Conservation (phyloP, 2,797 vertebrate species). For the Cichlasoma orientale region DNA sequence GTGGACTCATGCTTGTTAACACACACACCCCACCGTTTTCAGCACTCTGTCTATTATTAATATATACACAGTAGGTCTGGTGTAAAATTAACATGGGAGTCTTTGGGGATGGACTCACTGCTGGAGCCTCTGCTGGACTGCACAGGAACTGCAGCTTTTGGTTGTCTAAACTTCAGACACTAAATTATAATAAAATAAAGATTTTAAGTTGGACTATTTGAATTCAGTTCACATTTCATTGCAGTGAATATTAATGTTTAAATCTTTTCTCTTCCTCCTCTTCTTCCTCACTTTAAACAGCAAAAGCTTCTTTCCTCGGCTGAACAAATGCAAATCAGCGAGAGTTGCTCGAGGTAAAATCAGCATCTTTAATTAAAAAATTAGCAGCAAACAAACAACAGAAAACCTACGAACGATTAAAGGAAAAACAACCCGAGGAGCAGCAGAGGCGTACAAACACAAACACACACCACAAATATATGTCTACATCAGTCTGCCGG, state of each 20-base stretch:
- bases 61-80: no score
- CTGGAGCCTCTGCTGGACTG: not conserved
- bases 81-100: not conserved
- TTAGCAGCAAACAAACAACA: slow-evolving; percentile 81
- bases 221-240: not conserved
- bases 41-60: no score
- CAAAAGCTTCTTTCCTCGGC: slow-evolving; percentile 12
- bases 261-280: not conserved
- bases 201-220: not conserved
- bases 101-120: not conserved
- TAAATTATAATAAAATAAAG: not conserved
- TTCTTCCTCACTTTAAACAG: not conserved
- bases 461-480: slow-evolving; percentile 36
- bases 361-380: slow-evolving; percentile 80
- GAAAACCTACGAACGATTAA: slow-evolving; percentile 80
- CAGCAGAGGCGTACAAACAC: slow-evolving; percentile 38
- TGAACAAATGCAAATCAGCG: slow-evolving; percentile 66
- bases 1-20: no score
- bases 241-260: not conserved
- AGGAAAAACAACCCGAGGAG: slow-evolving; percentile 70
- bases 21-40: no score
- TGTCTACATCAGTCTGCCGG: slow-evolving; percentile 19
- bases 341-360: slow-evolving; percentile 76
- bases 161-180: not conserved
- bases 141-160: not conserved